Percentiles rank a stretch among this genome's conserved stretches.
Conservation (phyloP, 2,113 vertebrate genomes). For the Aegithalos caudatus region DNA sequence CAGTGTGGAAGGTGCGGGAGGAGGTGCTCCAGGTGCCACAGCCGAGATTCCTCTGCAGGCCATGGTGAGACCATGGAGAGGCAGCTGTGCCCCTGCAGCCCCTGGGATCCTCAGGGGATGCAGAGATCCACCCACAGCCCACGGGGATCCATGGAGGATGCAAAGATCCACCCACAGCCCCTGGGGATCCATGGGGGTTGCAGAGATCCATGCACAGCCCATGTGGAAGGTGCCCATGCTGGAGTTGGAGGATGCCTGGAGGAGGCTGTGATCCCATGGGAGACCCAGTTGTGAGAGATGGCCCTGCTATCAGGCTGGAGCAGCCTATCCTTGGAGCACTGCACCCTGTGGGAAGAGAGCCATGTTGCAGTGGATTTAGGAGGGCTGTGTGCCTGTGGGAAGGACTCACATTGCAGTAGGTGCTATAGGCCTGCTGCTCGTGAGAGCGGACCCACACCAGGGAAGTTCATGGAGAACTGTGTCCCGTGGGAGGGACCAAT, state of each 20-base stretch:
- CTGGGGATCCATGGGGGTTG: background rate
- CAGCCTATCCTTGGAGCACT: background rate
- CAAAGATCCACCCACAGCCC: background rate
- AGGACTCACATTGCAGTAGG: background rate
- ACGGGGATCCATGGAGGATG: background rate
- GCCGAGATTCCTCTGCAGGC: background rate
- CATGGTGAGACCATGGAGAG: fast-evolving
- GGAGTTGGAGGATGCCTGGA: background rate
- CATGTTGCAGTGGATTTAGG: fast-evolving
- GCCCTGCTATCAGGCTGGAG: no score
- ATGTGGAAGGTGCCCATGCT: fast-evolving
- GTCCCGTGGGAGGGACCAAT: fast-evolving
- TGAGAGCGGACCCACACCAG: background rate
- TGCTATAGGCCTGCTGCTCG: fast-evolving
- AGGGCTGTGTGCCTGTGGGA: background rate
- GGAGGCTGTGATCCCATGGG: background rate
- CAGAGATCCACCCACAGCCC: background rate
- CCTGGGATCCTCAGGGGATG: background rate
- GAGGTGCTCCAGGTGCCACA: background rate
- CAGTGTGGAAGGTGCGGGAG: background rate
- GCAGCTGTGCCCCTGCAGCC: background rate
- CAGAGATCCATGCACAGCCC: background rate
- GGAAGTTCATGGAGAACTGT: background rate
- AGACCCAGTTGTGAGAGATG: fast-evolving
- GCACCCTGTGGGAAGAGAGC: background rate